These are phyloP conservation scores for Cnemophilus loriae DNA, from an alignment of 2,113 vertebrate genomes.

Conservation along the genomic window DNA sequence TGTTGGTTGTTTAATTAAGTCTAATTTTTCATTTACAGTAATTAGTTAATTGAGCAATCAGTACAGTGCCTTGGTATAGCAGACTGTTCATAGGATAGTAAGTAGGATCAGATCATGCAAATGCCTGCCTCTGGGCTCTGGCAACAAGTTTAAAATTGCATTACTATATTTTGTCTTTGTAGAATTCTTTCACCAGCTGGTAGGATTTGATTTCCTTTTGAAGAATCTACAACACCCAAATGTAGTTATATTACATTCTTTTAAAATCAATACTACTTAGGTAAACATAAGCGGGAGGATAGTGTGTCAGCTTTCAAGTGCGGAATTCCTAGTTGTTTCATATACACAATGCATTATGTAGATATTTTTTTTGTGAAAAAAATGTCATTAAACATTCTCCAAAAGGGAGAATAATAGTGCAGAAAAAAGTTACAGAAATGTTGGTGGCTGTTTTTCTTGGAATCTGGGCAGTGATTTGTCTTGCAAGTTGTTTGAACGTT, in stretches of 20 bases:
- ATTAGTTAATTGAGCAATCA: not conserved
- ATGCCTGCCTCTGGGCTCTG: not conserved
- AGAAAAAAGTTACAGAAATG: not conserved
- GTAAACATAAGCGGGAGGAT: not conserved
- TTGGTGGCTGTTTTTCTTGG: not conserved
- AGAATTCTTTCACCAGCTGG: not conserved
- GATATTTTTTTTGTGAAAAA: not conserved
- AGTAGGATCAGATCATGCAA: not conserved
- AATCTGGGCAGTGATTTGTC: not conserved
- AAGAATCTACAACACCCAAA: not conserved
- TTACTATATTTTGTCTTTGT: not conserved
- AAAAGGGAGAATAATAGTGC: not conserved
- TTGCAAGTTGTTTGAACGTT: not conserved
- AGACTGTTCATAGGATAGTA: not conserved
- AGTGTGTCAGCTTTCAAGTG: not conserved
- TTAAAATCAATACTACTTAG: not conserved
- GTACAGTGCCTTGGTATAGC: not conserved
- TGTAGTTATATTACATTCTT: not conserved
- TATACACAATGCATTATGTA: not conserved
- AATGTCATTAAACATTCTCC: not conserved
- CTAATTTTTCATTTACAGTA: not conserved
- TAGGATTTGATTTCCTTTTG: not conserved
- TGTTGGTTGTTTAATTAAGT: not conserved
- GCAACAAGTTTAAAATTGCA: not conserved
- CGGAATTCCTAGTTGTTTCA: not conserved